A percentile compares a stretch with the other conserved stretches of the same genome.
Conservation (phyloP, 2,888 invertebrate genomes). For the Mesochorus sp. region DNA sequence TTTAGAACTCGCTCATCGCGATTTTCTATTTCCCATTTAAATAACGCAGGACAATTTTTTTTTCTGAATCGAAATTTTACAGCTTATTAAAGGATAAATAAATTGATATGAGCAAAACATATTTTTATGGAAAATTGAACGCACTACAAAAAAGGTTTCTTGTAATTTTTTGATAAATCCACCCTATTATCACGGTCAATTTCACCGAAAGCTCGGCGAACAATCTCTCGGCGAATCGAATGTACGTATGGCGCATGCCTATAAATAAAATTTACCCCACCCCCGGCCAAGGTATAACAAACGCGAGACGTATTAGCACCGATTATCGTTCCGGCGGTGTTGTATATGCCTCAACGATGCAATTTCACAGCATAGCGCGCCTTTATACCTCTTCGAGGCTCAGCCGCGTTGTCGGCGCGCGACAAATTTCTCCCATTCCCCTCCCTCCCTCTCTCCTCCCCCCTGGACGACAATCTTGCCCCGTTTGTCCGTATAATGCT, state of each 20-base stretch:
- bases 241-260: conserved; percentile 21
- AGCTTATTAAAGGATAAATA: no score
- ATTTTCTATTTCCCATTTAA: no score
- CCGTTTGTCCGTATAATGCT: conserved; percentile 60
- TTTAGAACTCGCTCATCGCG: no score
- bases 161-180: no score
- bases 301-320: conserved; percentile 66
- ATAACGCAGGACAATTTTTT: no score
- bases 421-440: conserved; percentile 65
- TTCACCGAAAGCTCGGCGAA: background rate
- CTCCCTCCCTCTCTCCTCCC: conserved; percentile 1
- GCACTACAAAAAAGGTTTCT: no score
- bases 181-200: conserved; percentile 15
- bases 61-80: no score
- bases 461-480: no score
- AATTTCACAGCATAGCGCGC: conserved; percentile 49
- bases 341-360: conserved; percentile 17
- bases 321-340: conserved; percentile 62
- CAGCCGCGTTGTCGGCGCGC: conserved; percentile 29
- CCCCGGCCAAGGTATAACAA: conserved; percentile 27
- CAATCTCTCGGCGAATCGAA: conserved; percentile 26
- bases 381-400: conserved; percentile 22
- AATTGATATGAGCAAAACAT: no score
- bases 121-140: no score
- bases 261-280: conserved; percentile 64